Evolutionary conservation across 2,797 vertebrate species (phyloP).

Genomic region (Pelobates cultripes): DNA sequence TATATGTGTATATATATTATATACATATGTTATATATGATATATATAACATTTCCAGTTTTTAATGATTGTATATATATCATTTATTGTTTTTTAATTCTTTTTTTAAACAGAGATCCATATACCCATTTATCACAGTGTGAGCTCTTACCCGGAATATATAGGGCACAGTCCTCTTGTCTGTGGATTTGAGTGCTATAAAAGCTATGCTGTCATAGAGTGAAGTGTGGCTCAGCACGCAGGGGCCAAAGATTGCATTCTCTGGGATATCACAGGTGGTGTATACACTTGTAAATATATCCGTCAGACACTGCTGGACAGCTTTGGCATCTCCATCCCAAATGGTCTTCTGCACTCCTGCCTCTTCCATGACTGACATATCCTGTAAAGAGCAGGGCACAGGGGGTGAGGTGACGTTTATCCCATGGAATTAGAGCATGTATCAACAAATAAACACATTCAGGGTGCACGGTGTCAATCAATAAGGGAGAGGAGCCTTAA

Average conservation of each 20-base stretch:
- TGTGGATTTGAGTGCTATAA: constrained; percentile 93
- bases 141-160: constrained; percentile 86
- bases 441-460: background rate
- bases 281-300: constrained; percentile 98
- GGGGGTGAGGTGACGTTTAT: background rate
- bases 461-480: background rate
- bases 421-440: too few species aligned
- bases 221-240: constrained; percentile 96
- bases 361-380: constrained; percentile 84
- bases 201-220: constrained; percentile 96
- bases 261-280: constrained; percentile 95
- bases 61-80: background rate
- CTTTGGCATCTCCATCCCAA: constrained; percentile 94
- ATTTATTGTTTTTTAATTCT: background rate
- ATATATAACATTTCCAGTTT: too few species aligned
- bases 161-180: constrained; percentile 96
- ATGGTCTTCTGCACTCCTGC: constrained; percentile 82
- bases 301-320: constrained; percentile 95
- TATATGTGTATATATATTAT: background rate
- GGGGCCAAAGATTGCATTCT: constrained; percentile 95
- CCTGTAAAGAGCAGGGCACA: constrained; percentile 5
- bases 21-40: background rate
- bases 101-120: background rate
- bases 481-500: too few species aligned
- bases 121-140: background rate